Percentiles rank a stretch among this genome's conserved stretches.
Evolutionary conservation across 2,888 invertebrate genomes (phyloP).

Genomic region (Melanotus villosus): DNA sequence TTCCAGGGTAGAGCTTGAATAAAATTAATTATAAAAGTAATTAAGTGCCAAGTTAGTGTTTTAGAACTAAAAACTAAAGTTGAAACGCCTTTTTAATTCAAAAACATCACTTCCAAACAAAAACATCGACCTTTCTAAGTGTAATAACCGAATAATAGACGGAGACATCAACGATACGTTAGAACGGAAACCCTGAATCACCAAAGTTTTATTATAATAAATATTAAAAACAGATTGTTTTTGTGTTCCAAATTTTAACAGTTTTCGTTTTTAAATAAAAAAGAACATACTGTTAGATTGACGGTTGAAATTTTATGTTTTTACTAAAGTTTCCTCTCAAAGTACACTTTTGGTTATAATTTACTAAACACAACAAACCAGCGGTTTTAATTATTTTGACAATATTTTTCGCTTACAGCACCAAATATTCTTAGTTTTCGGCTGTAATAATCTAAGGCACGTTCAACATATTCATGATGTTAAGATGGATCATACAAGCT

Average conservation of each 20-base stretch:
- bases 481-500: conserved; percentile 20
- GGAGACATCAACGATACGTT: conserved; percentile 18
- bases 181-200: conserved; percentile 12
- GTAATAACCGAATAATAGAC: neutral
- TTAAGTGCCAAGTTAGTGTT: conserved; percentile 9
- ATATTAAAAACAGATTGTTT: neutral
- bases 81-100: neutral
- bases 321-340: too few relatives aligned
- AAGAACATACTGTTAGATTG: too few relatives aligned
- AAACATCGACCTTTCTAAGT: neutral
- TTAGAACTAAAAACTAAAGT: neutral
- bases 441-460: neutral
- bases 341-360: too few relatives aligned
- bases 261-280: neutral
- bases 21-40: conserved; percentile 3
- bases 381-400: too few relatives aligned
- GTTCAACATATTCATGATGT: conserved; percentile 23
- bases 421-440: too few relatives aligned
- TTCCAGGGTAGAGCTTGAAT: neutral
- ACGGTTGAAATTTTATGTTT: too few relatives aligned
- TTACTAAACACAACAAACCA: too few relatives aligned
- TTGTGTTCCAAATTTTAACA: too few relatives aligned
- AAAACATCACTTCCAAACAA: neutral
- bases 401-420: too few relatives aligned
- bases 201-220: neutral